Base-by-base conservation (phyloP, 2,888 invertebrate species). In the Tribolium freemani region DNA sequence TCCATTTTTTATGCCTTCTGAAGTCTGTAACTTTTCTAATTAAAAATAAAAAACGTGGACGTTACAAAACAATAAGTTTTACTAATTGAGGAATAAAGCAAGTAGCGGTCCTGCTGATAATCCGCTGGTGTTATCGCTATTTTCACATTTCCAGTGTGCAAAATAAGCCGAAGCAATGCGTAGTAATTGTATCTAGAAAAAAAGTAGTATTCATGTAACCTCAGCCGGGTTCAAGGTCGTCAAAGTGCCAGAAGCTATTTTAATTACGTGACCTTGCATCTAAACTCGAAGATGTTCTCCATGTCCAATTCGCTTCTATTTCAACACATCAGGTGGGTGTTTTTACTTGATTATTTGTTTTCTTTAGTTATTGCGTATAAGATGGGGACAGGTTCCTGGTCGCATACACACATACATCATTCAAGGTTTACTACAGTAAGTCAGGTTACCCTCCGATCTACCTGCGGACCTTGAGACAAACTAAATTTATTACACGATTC, bases 391-490 rank as follows among this genome's bases (percentile, higher is more conserved):
- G 57, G 58, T 71, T 66, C 58, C 44, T 53, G 67, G 66, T 58
- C 60, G 46, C 46, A 58, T 50, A 54, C 57, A 71, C 44, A 63
- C 67, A 72, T 72, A 77, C 73, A 78, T 78, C 79, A 80, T 80
- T 80, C 81, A 81, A 81, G 81, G 80, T 79, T 80, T 78, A 80
- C 80, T 77, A 78, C 77, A 78, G 77, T 74, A 74, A 77, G 75
- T 75, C 78, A 75, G 76, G 77, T 78, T 77, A 72, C 60, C 69
- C 74, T 67, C 73, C 75, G 73, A 76, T 77, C 76, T 77, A 76
- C 79, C 74, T 72, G 60, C 71, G 77, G 81, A 80, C 81, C 81
- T 81, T 81, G 81, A 81, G 81, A 80, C 81, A 74, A 77, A 78
- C 76, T 77, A 76, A 79, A 78, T 79, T 79, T 68, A 68, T 68